Percentiles rank a stretch among this genome's conserved stretches.
Evolutionary conservation across 2,113 vertebrate genomes (phyloP).

Genomic region (Bucco capensis): DNA sequence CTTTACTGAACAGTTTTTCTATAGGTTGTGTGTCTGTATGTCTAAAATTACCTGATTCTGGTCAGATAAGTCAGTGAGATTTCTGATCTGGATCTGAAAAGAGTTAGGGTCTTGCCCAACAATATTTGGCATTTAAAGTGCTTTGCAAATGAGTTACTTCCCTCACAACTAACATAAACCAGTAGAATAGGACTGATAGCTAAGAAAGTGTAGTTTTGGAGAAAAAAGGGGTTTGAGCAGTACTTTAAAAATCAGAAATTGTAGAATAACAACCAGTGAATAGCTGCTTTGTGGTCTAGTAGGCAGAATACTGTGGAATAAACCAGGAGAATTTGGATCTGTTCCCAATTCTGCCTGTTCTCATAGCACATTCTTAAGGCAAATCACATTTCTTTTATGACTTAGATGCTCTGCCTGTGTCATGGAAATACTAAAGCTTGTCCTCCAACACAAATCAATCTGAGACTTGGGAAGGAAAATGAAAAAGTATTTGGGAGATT

Average conservation of each 20-base stretch:
- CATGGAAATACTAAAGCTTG: background rate
- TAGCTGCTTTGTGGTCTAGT: conserved; percentile 6
- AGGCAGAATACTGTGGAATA: background rate
- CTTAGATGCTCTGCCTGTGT: background rate
- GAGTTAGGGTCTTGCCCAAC: background rate
- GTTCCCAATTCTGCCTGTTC: background rate
- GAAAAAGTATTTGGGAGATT: background rate
- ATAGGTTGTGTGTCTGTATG: background rate
- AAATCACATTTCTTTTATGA: background rate
- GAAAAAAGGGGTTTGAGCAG: background rate
- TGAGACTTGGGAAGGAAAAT: background rate
- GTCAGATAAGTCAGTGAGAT: background rate
- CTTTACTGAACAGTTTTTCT: background rate
- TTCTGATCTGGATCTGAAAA: background rate
- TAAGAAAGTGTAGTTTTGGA: background rate
- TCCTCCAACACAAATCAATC: background rate
- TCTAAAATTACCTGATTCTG: background rate
- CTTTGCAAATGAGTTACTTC: background rate
- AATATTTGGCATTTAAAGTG: background rate
- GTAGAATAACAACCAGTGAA: background rate
- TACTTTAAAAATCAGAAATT: background rate
- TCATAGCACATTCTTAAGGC: background rate
- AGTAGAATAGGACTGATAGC: background rate
- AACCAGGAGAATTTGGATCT: background rate
- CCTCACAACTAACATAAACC: background rate